Conservation (phyloP, 2,113 vertebrate genomes). For the Chaetops frenatus region DNA sequence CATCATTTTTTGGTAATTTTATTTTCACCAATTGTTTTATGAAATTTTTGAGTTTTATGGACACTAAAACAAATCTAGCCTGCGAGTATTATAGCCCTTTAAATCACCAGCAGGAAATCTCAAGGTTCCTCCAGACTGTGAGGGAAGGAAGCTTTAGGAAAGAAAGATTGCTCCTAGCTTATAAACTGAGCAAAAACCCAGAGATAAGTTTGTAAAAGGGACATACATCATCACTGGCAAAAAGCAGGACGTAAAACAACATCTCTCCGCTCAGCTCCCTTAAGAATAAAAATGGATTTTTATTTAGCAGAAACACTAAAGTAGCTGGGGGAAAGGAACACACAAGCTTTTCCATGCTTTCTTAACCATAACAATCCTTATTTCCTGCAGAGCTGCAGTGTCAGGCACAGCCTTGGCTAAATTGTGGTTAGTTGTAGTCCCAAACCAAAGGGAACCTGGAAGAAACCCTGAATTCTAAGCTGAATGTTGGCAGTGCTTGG, state of each 20-base stretch:
- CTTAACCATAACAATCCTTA: slow-evolving; percentile 28
- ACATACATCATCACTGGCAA: slow-evolving; percentile 74
- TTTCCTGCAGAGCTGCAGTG: background rate
- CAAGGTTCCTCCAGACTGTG: slow-evolving; percentile 98
- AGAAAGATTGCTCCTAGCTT: slow-evolving; percentile 97
- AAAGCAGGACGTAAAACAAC: slow-evolving; percentile 73
- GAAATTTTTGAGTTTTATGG: slow-evolving; percentile 86
- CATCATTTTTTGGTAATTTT: slow-evolving; percentile 86
- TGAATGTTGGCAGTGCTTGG: background rate
- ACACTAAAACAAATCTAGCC: slow-evolving; percentile 86
- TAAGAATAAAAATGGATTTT: slow-evolving; percentile 80
- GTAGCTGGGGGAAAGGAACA: slow-evolving; percentile 47
- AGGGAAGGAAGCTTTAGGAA: slow-evolving; percentile 93
- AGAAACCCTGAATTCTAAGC: background rate
- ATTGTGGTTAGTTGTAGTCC: background rate
- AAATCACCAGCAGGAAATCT: slow-evolving; percentile 97
- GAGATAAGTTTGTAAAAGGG: slow-evolving; percentile 87
- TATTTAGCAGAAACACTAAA: slow-evolving; percentile 72
- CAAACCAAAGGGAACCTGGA: background rate
- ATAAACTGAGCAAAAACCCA: slow-evolving; percentile 98
- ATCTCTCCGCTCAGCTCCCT: slow-evolving; percentile 67
- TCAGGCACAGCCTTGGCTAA: background rate
- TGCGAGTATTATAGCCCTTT: slow-evolving; percentile 88
- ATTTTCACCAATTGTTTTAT: slow-evolving; percentile 86
- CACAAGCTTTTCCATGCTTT: slow-evolving; percentile 25